These are phyloP conservation scores for Drosophila hydei DNA, from an alignment of 1,140 invertebrate species.

Conservation along the genomic window DNA sequence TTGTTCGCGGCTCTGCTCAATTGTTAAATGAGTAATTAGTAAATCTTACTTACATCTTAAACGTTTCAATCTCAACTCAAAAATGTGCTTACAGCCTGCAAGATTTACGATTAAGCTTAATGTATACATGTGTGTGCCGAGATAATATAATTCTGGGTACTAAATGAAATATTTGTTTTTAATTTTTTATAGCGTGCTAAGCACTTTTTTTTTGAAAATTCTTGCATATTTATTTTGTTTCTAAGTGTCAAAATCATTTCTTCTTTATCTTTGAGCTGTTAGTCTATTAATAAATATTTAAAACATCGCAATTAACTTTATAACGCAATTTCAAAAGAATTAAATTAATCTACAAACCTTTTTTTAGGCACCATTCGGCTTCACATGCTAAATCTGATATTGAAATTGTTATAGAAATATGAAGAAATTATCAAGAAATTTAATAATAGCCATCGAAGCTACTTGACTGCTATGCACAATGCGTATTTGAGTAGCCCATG, in stretches of 20 bases:
- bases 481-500: too few species aligned
- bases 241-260: not conserved
- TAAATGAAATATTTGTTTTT: not conserved
- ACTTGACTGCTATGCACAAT: not conserved
- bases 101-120: not conserved
- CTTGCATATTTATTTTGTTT: not conserved
- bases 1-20: not conserved
- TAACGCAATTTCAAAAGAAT: not conserved
- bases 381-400: too few species aligned
- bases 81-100: not conserved
- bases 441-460: too few species aligned
- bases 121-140: not conserved
- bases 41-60: not conserved
- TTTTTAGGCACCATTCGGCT: too few species aligned
- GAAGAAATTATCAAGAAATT: too few species aligned
- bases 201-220: not conserved
- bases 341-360: not conserved
- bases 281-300: not conserved
- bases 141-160: not conserved
- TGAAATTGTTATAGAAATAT: too few species aligned
- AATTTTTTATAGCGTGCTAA: not conserved
- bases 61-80: slow-evolving; percentile 1
- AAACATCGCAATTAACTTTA: not conserved
- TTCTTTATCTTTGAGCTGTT: not conserved
- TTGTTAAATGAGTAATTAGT: slow-evolving; percentile 5